Evolutionary conservation across 2,888 invertebrate genomes (phyloP), one percentile per base, ranked within the genome.

Genomic region (Cyrtodaria siliqua): DNA sequence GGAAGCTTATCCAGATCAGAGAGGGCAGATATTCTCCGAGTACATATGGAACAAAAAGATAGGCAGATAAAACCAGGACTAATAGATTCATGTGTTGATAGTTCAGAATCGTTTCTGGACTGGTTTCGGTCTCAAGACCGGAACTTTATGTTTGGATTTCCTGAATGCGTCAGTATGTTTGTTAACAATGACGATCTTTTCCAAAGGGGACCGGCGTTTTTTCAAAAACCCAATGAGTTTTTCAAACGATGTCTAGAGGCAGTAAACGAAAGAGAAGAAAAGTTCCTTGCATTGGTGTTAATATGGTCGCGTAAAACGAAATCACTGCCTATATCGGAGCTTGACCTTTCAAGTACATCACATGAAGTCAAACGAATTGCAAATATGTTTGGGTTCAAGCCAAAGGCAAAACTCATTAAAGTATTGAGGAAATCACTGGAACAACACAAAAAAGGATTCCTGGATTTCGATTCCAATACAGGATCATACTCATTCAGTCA

Each of bases 111-210:
- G 33, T 33, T 33, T 33, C 12, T 33, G 33, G 16, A 16, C 4
- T 20, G 3, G 16, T 44, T 44, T 16, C 16, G 3, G 4, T 6
- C 6, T 9, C 3, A 20, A 3, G 20, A 16, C 4, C n/a, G 20
- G 4, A 18, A 44, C 20, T 44, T 44, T 44, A 20, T 60, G n/a
- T 72, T 72, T 49, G 77, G 77, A 3, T 77, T 68, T 63, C 77
- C 77, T 18, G 63, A 72, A 53, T 68, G 67, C 42, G 77, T 72
- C n/a, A 60, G 42, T n/a, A 47, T 77, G 55, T 77, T 72, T 64
- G 63, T 56, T 18, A 23, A 52, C n/a, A 68, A 68, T 26, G 60
- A 72, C 12, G 50, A 64, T 12, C 33, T 77, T 2, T 64, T 55
- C 55, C 12, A 63, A 9, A 55, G 56, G 42, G 68, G 77, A 0